Evolutionary conservation across 2,888 invertebrate genomes (phyloP), one percentile per base, ranked within the genome.

Genomic region (Hypena proboscidalis): DNA sequence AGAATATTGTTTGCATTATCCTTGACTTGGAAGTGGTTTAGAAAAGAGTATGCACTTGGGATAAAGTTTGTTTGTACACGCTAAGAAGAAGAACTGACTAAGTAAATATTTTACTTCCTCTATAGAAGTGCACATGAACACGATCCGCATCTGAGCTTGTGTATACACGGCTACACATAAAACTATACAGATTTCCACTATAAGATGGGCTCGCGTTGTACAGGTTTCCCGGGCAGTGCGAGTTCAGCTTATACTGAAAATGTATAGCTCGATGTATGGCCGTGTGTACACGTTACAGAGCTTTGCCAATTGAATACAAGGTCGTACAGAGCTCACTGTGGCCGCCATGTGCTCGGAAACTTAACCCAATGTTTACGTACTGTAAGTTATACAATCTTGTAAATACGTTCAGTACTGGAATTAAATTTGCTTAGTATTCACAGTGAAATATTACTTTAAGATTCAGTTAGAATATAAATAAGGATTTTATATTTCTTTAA

Each of bases 241-340:
- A n/a, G n/a, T n/a, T n/a, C n/a, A n/a, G n/a, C n/a, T n/a, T n/a
- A n/a, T n/a, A n/a, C n/a, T n/a, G n/a, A n/a, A n/a, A n/a, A n/a
- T n/a, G n/a, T n/a, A n/a, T n/a, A n/a, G n/a, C n/a, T n/a, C n/a
- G n/a, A n/a, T n/a, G n/a, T n/a, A n/a, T n/a, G n/a, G n/a, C n/a
- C n/a, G n/a, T n/a, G n/a, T n/a, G 29, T 34, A 45, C 15, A 58
- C 42, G 44, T 39, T 35, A 44, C 36, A 35, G 7, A 21, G 46
- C 29, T 54, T 58, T 31, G 32, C 37, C 40, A 63, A 48, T 50
- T 45, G 44, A 35, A 58, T 43, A 38, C 63, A 54, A 60, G 63
- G 63, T 20, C 38, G 13, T 23, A 25, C 15, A 37, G 34, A 46
- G 35, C 39, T 21, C 17, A 23, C 39, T 49, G 41, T 26, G 49